Percentiles rank a stretch among this genome's conserved stretches.
phyloP scores from a whole-genome alignment of 2,797 vertebrate species.

The Acomys russatus region DNA sequence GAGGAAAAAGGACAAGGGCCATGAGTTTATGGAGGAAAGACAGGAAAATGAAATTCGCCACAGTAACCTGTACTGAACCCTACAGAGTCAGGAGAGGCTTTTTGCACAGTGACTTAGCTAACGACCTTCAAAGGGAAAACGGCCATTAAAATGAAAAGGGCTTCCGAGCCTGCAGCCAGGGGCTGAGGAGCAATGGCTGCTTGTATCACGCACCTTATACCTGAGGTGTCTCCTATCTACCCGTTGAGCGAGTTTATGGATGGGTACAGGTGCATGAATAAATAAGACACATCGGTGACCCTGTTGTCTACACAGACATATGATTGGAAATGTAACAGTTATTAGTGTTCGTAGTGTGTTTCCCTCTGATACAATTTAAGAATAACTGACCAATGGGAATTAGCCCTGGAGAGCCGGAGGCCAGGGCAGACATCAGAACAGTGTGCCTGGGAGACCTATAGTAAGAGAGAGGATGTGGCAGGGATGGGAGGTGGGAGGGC shows the following conservation, averaged over 20 bases:
- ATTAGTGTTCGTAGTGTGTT: background rate
- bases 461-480: background rate
- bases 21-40: background rate
- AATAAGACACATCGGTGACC: background rate
- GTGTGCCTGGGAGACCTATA: background rate
- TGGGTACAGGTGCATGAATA: background rate
- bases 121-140: background rate
- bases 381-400: background rate
- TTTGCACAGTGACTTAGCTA: background rate
- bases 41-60: constrained; percentile 2
- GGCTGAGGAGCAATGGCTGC: background rate
- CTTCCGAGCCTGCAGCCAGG: background rate
- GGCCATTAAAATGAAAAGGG: background rate
- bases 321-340: background rate
- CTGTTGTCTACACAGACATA: background rate
- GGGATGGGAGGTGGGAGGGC: background rate
- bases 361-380: background rate
- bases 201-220: background rate
- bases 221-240: background rate
- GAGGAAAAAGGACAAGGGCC: background rate
- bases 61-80: background rate
- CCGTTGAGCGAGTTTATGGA: background rate
- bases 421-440: background rate
- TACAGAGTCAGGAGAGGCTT: background rate
- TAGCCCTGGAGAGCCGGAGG: background rate